Evolutionary conservation across 2,888 invertebrate genomes (phyloP), one percentile per base, ranked within the genome.

Genomic region (Diplazon laetatorius): DNA sequence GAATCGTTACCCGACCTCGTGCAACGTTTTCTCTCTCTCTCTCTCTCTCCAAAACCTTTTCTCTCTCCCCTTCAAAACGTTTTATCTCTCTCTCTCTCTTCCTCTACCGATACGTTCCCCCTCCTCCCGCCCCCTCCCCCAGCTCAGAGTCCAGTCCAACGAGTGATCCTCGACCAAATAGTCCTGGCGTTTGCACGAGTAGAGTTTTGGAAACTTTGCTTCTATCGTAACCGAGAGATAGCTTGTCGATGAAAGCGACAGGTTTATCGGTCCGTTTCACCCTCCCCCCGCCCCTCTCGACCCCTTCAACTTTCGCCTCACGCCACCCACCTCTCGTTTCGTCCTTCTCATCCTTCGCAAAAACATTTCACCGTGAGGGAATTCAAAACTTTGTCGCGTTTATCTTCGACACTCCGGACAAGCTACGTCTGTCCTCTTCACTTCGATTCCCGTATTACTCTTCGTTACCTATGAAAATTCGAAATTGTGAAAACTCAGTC

Each of bases 161-260:
- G 18, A 59, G 48, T 48, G 66, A 30, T 57, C 46, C 46, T 57
- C 37, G 59, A 59, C 65, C 46, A 73, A 66, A 73, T 46, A 73
- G 66, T 25, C 65, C 72, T 66, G n/a, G 59, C 12, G 52, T 39
- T 52, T 52, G 52, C 37, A 22, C 57, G 59, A 14, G 37, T n/a
- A 57, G 48, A 73, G 73, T 73, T 73, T 73, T 59, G 39, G 48
- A 73, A 73, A 73, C 59, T 73, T 66, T 72, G 55, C 16, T 39
- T 50, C 48, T 50, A 22, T 30, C 30, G 42, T 37, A 66, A 48
- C 25, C 65, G 57, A 57, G 20, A 37, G 76, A 71, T 71, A 71
- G 50, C 63, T 69, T 59, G 69, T 65, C 69, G 70, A 76, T 63
- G 70, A 76, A 70, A 70, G 62, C 76, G 76, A 73, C 73, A 66